Conservation (phyloP, 2,797 vertebrate genomes). For the Ctenosaura bakeri region DNA sequence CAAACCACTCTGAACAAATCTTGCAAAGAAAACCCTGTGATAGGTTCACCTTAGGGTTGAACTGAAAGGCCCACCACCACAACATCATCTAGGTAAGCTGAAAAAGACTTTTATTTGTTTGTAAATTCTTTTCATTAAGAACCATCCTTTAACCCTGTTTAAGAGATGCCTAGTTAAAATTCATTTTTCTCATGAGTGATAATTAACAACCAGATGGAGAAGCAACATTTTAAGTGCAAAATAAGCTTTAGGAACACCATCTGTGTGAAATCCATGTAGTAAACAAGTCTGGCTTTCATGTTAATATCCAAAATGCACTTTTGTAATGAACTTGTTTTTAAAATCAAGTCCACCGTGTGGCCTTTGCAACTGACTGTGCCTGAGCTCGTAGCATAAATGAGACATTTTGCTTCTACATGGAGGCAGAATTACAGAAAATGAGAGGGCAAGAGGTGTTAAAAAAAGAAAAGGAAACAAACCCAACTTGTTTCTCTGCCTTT, state of each 20-base stretch:
- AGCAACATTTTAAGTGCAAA: slow-evolving; percentile 54
- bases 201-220: slow-evolving; percentile 53
- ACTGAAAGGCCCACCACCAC: no score
- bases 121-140: slow-evolving; percentile 13
- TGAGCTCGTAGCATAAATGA: not conserved
- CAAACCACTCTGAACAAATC: no score
- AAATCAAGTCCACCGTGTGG: slow-evolving; percentile 18
- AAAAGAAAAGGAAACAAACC: not conserved
- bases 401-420: slow-evolving; percentile 10
- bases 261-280: slow-evolving; percentile 35
- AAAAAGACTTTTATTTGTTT: slow-evolving; percentile 8
- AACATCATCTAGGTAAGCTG: not conserved
- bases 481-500: not conserved
- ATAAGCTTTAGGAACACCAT: slow-evolving; percentile 46
- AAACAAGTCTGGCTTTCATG: slow-evolving; percentile 36
- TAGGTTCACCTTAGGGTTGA: no score
- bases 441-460: not conserved
- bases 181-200: slow-evolving; percentile 51
- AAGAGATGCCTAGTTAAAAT: slow-evolving; percentile 43
- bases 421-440: not conserved
- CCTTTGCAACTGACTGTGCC: not conserved
- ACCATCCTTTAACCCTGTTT: slow-evolving; percentile 27
- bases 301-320: slow-evolving; percentile 34
- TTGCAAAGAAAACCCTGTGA: no score
- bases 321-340: slow-evolving; percentile 34